phyloP scores from a whole-genome alignment of 2,888 invertebrate species.

The Malacosoma neustria region DNA sequence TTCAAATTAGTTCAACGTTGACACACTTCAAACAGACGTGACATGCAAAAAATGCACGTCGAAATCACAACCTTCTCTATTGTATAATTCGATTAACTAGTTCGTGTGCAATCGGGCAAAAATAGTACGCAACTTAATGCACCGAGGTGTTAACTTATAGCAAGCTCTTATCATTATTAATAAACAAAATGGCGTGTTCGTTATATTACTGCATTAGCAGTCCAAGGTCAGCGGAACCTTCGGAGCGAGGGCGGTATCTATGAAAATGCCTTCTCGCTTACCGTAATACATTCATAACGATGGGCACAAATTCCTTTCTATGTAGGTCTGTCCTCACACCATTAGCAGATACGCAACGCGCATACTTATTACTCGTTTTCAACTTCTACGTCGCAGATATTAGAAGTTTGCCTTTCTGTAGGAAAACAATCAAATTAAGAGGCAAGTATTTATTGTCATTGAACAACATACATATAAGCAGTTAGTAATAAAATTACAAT shows the following conservation, averaged over 20 bases:
- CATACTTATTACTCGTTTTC: constrained; percentile 32
- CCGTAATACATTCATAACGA: constrained; percentile 33
- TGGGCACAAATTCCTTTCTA: constrained; percentile 21
- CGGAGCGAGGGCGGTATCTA: constrained; percentile 20
- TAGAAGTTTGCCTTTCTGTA: constrained; percentile 21
- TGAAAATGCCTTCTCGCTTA: constrained; percentile 28
- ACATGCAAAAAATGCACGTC: too few relatives aligned
- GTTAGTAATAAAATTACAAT: too few relatives aligned
- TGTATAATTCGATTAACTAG: not conserved
- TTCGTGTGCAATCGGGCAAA: not conserved
- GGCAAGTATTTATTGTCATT: too few relatives aligned
- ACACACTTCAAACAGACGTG: too few relatives aligned
- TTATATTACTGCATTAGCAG: not conserved
- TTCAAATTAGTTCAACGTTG: too few relatives aligned
- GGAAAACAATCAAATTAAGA: not conserved
- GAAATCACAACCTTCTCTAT: constrained; percentile 1
- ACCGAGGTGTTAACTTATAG: too few relatives aligned
- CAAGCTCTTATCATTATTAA: too few relatives aligned
- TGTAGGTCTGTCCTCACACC: constrained; percentile 21
- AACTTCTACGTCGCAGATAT: constrained; percentile 26
- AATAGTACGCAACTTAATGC: not conserved
- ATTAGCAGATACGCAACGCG: constrained; percentile 29
- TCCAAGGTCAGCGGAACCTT: constrained; percentile 21
- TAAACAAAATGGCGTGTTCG: too few relatives aligned
- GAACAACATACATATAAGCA: too few relatives aligned